Percentiles rank a stretch among this genome's conserved stretches.
Conservation (phyloP, 2,113 vertebrate genomes). For the Antechinus flavipes region DNA sequence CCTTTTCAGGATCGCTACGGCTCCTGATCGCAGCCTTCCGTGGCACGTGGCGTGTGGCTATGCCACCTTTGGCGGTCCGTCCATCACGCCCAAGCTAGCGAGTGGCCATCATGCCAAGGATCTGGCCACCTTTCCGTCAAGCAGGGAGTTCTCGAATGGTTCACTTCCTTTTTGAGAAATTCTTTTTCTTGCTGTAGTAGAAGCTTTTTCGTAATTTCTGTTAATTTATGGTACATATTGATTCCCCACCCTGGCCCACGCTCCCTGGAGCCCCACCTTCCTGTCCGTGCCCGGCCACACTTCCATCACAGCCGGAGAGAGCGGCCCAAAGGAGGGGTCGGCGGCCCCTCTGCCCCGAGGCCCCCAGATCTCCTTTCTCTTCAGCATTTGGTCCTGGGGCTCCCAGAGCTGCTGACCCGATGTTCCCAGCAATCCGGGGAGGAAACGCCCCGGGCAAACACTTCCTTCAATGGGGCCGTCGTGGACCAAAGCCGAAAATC, state of each 20-base stretch:
- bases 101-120: neutral
- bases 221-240: neutral
- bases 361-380: neutral
- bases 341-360: neutral
- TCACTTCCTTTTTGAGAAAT: constrained; percentile 46
- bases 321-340: neutral
- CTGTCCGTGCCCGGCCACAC: neutral
- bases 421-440: neutral
- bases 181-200: constrained; percentile 43
- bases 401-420: neutral
- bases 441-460: rapidly evolving
- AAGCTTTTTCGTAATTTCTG: constrained; percentile 47
- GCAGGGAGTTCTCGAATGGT: constrained; percentile 21
- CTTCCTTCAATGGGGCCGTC: neutral
- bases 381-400: rapidly evolving
- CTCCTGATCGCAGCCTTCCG: constrained; percentile 73
- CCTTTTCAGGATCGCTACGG: constrained; percentile 85
- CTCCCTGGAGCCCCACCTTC: neutral
- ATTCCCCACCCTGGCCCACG: rapidly evolving
- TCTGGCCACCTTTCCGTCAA: neutral
- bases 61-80: neutral
- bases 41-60: neutral
- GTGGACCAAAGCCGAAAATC: neutral
- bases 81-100: neutral
- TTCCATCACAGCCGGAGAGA: neutral